phyloP scores from a whole-genome alignment of 2,797 vertebrate genomes.

The Lacerta agilis region DNA sequence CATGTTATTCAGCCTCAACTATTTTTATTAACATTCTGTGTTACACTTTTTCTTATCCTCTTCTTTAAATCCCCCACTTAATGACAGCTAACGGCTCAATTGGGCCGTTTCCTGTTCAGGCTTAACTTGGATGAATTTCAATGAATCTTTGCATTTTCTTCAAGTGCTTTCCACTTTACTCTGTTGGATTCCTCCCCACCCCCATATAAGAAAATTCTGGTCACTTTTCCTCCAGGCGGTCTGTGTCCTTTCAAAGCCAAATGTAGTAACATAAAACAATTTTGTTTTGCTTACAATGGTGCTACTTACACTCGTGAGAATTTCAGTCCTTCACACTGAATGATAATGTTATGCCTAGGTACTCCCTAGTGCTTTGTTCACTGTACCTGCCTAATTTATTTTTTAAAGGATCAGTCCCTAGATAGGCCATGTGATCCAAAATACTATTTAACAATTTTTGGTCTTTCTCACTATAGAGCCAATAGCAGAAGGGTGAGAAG shows the following conservation, averaged over 20 bases:
- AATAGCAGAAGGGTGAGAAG: neutral
- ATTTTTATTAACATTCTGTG: neutral
- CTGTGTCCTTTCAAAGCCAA: slow-evolving; percentile 25
- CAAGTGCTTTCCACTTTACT: neutral
- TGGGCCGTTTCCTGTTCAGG: slow-evolving; percentile 31
- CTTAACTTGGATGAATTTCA: slow-evolving; percentile 52
- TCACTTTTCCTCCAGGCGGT: slow-evolving; percentile 31
- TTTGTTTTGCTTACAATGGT: slow-evolving; percentile 9
- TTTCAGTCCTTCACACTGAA: slow-evolving; percentile 20
- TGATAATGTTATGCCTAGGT: slow-evolving; percentile 25
- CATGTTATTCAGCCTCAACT: neutral
- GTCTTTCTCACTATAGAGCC: neutral
- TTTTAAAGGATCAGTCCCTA: neutral
- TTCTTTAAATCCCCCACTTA: slow-evolving; percentile 38
- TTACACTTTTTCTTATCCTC: slow-evolving; percentile 23
- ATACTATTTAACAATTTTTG: slow-evolving; percentile 1
- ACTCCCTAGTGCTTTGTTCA: neutral
- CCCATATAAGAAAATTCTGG: slow-evolving; percentile 13
- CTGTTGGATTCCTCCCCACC: slow-evolving; percentile 6
- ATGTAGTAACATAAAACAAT: slow-evolving; percentile 31
- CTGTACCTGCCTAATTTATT: slow-evolving; percentile 7
- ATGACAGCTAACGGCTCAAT: slow-evolving; percentile 39
- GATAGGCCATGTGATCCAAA: neutral
- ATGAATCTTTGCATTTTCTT: slow-evolving; percentile 25
- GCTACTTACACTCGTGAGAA: neutral